Conservation (phyloP, 1,140 invertebrate genomes). For the Papilio dardanus region DNA sequence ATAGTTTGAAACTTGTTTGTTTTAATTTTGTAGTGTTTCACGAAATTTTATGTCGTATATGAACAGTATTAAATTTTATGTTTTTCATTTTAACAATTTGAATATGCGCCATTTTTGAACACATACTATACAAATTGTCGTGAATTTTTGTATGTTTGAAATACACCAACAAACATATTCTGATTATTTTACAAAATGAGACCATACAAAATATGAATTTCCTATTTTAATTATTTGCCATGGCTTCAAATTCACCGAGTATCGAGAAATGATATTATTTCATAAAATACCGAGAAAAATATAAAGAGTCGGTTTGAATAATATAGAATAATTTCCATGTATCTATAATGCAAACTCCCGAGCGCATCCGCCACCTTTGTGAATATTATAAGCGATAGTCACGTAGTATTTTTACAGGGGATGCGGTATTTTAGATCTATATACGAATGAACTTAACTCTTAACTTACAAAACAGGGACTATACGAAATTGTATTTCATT, state of each 20-base stretch:
- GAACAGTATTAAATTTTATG: neutral
- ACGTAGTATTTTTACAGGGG: constrained; percentile 74
- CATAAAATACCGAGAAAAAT: constrained; percentile 51
- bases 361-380: constrained; percentile 70
- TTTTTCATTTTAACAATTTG: neutral
- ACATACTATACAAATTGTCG: neutral
- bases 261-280: too few species aligned
- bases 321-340: constrained; percentile 62
- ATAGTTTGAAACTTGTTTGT: constrained; percentile 10
- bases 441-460: constrained; percentile 45
- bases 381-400: constrained; percentile 73
- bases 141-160: neutral
- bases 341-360: constrained; percentile 74
- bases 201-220: too few species aligned
- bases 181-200: too few species aligned
- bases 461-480: too few species aligned
- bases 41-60: neutral
- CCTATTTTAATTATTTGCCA: too few species aligned
- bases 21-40: constrained; percentile 8
- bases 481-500: too few species aligned
- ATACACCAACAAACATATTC: too few species aligned
- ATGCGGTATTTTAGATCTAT: constrained; percentile 51
- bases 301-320: constrained; percentile 58
- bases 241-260: too few species aligned
- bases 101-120: neutral